phyloP scores from a whole-genome alignment of 2,113 vertebrate species.

The Amphilophus citrinellus region DNA sequence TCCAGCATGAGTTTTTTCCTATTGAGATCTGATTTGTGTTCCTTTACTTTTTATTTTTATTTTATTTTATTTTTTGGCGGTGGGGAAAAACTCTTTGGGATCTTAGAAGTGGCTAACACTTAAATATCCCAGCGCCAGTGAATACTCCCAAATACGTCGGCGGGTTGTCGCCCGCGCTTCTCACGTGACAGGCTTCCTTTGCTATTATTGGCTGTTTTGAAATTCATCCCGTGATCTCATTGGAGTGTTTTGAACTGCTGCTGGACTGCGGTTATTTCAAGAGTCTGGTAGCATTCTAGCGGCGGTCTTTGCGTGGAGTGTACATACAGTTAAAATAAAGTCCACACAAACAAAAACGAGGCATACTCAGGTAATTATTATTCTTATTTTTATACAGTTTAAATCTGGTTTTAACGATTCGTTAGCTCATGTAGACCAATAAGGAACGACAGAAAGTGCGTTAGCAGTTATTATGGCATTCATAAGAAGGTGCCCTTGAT shows the following conservation, averaged over 20 bases:
- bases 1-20: too few species aligned
- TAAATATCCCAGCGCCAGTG: neutral
- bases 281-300: constrained; percentile 15
- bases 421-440: neutral
- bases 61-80: too few species aligned
- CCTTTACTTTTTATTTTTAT: too few species aligned
- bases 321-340: neutral
- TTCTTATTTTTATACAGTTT: neutral
- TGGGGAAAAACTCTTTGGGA: neutral
- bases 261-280: constrained; percentile 70
- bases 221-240: constrained; percentile 48
- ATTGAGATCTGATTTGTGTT: too few species aligned
- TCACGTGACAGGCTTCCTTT: constrained; percentile 1
- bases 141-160: neutral
- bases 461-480: neutral
- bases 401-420: too few species aligned
- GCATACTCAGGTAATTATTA: constrained; percentile 23
- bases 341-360: neutral
- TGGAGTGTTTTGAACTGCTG: constrained; percentile 75
- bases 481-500: neutral
- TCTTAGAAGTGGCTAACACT: neutral
- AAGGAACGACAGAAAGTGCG: neutral
- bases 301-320: neutral
- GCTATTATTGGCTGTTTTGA: constrained; percentile 76
- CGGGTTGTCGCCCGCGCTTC: constrained; percentile 44